These are phyloP conservation scores for Pipra filicauda DNA, from an alignment of 2,113 vertebrate genomes.

Conservation along the genomic window DNA sequence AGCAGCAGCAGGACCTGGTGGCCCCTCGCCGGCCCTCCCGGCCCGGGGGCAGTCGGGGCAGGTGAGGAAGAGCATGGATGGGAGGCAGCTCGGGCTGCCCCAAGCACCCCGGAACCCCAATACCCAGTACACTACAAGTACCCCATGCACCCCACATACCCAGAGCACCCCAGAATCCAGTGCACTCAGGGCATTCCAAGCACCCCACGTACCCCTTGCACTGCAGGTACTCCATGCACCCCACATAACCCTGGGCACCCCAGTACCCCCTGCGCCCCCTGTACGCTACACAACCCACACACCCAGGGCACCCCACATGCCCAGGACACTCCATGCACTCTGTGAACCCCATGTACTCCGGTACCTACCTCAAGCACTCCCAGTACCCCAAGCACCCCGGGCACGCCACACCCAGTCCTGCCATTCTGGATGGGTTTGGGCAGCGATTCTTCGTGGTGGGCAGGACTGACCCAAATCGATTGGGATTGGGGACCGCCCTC, in stretches of 20 bases:
- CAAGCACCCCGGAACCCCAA: not conserved
- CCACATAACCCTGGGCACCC: not conserved
- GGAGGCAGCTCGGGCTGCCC: not conserved
- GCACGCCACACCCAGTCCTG: not conserved
- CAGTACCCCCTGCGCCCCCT: not conserved
- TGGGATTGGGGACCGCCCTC: not conserved
- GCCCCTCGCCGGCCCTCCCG: not conserved
- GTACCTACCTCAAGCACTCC: not conserved
- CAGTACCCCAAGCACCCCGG: not conserved
- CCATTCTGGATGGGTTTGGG: not conserved
- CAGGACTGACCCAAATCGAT: not conserved
- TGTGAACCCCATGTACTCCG: not conserved
- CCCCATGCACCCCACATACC: not conserved
- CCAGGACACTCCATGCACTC: not conserved
- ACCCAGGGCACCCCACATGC: not conserved
- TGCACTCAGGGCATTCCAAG: too few relatives aligned
- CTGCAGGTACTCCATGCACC: too few relatives aligned
- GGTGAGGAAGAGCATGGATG: fast-evolving
- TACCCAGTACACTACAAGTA: not conserved
- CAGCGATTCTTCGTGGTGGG: fast-evolving
- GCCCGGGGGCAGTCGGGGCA: not conserved
- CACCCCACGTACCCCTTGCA: not conserved
- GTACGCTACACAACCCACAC: not conserved
- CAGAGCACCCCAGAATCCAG: too few relatives aligned
- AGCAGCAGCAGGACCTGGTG: not conserved